Percentiles rank a stretch among this genome's conserved stretches.
Conservation (phyloP, 2,888 invertebrate genomes). For the Masnerella sp. region DNA sequence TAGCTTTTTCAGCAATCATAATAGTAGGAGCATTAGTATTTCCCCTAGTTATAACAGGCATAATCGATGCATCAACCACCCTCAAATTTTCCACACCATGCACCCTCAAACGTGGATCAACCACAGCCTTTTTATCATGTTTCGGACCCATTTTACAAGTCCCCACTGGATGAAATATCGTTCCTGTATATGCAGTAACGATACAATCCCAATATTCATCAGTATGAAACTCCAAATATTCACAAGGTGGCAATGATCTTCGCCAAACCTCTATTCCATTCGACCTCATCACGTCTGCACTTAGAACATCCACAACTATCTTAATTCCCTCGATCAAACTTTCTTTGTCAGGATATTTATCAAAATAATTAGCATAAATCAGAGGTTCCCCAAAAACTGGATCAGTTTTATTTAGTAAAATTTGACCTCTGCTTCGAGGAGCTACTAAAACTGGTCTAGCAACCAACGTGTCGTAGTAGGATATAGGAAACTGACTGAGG, state of each 20-base stretch:
- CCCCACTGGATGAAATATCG: slow-evolving; percentile 88
- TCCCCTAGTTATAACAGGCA: slow-evolving; percentile 90
- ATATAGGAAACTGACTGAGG: slow-evolving; percentile 66
- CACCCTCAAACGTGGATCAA: slow-evolving; percentile 85
- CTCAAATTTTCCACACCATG: slow-evolving; percentile 86
- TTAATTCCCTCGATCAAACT: slow-evolving; percentile 88
- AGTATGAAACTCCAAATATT: slow-evolving; percentile 83
- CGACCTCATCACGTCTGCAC: slow-evolving; percentile 85
- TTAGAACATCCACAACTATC: slow-evolving; percentile 86
- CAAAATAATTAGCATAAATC: slow-evolving; percentile 86
- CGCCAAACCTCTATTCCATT: slow-evolving; percentile 87
- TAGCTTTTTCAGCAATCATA: slow-evolving; percentile 92
- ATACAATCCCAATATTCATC: slow-evolving; percentile 91
- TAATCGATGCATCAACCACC: slow-evolving; percentile 89
- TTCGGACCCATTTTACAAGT: slow-evolving; percentile 91
- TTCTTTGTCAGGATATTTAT: slow-evolving; percentile 86
- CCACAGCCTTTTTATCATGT: slow-evolving; percentile 85
- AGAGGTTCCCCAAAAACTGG: slow-evolving; percentile 77
- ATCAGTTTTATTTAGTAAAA: slow-evolving; percentile 56
- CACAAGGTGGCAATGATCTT: slow-evolving; percentile 88
- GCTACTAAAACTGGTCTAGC: slow-evolving; percentile 35
- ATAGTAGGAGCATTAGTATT: slow-evolving; percentile 92
- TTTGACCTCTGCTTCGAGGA: slow-evolving; percentile 58
- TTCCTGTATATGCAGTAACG: slow-evolving; percentile 83
- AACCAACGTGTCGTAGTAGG: slow-evolving; percentile 46